Conservation (phyloP, 2,797 vertebrate genomes). For the Dicrostonyx torquatus region DNA sequence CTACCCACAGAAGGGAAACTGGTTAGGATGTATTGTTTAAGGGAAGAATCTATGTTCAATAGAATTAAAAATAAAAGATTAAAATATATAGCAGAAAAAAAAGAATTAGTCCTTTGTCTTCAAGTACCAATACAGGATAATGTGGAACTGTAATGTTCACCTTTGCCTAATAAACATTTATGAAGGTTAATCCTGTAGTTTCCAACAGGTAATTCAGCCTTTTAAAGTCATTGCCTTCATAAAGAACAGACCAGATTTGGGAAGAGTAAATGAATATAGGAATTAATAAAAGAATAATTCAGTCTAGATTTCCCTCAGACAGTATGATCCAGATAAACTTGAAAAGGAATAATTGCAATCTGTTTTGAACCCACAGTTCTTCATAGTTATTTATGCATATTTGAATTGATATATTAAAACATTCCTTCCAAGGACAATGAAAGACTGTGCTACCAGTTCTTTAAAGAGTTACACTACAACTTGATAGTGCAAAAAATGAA, state of each 20-base stretch:
- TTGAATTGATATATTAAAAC: background rate
- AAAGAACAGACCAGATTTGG: conserved; percentile 23
- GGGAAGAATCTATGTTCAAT: background rate
- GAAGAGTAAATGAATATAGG: background rate
- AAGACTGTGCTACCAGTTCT: background rate
- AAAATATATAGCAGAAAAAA: background rate
- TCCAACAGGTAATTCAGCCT: background rate
- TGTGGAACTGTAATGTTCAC: background rate
- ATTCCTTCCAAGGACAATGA: background rate
- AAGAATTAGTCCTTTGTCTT: background rate
- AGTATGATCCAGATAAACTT: background rate
- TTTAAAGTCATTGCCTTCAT: background rate
- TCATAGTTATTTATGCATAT: background rate
- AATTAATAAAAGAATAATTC: conserved; percentile 6
- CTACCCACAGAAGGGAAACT: background rate
- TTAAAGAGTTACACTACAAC: conserved; percentile 12
- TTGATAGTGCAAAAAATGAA: conserved; percentile 31
- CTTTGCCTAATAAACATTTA: background rate
- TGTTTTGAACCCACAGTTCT: background rate
- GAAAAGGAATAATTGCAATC: background rate
- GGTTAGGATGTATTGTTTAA: background rate
- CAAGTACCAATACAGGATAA: background rate
- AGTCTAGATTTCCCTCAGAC: background rate
- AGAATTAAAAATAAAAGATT: background rate
- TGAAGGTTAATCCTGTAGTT: background rate